Evolutionary conservation across 1,140 invertebrate species (phyloP).

Genomic region (Megathymus violae): DNA sequence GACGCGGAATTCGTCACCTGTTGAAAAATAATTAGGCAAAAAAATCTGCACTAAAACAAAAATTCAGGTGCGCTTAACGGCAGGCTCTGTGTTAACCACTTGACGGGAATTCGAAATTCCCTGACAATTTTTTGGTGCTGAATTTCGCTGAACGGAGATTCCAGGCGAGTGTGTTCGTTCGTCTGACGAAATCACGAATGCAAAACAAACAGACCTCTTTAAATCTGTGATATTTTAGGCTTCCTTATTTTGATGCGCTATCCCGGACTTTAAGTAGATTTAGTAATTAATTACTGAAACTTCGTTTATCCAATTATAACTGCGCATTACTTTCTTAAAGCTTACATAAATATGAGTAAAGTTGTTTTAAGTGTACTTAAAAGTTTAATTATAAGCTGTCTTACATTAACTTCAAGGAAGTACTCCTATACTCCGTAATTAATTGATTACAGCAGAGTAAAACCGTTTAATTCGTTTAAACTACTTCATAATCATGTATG

Average conservation of each 20-base stretch:
- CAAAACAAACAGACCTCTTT: slow-evolving; percentile 47
- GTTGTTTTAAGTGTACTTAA: too few species aligned
- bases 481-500: too few species aligned
- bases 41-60: slow-evolving; percentile 79
- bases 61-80: slow-evolving; percentile 72
- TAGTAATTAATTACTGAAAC: slow-evolving; percentile 20
- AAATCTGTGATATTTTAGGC: slow-evolving; percentile 26
- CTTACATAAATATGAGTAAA: too few species aligned
- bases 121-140: slow-evolving; percentile 58
- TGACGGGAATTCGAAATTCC: slow-evolving; percentile 63
- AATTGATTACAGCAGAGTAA: too few species aligned
- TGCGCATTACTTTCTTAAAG: too few species aligned
- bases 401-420: too few species aligned
- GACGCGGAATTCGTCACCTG: slow-evolving; percentile 80
- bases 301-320: too few species aligned
- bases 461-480: too few species aligned
- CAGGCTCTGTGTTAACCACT: slow-evolving; percentile 72
- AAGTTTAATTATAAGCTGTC: too few species aligned
- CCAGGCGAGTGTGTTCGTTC: slow-evolving; percentile 50
- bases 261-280: slow-evolving; percentile 2
- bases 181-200: slow-evolving; percentile 51
- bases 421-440: too few species aligned
- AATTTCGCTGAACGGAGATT: slow-evolving; percentile 57
- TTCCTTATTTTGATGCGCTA: slow-evolving; percentile 19
- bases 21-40: slow-evolving; percentile 83